Percentiles rank a stretch among this genome's conserved stretches.
Evolutionary conservation across 2,797 vertebrate species (phyloP).

Genomic region (Meriones psammophilus): DNA sequence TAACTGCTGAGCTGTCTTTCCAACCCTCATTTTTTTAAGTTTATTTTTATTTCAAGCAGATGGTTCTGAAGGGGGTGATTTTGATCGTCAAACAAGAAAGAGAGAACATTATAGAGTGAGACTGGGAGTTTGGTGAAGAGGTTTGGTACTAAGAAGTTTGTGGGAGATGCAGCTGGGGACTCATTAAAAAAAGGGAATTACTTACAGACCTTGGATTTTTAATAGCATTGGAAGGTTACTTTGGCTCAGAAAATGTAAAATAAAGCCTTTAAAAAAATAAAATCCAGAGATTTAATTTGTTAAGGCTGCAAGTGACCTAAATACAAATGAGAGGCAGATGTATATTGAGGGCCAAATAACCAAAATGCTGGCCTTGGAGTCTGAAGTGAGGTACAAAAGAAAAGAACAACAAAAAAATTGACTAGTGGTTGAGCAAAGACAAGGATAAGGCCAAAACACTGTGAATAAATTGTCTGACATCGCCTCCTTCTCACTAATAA

Average conservation of each 20-base stretch:
- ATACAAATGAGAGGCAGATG: not conserved
- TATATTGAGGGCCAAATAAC: not conserved
- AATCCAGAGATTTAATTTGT: conserved; percentile 18
- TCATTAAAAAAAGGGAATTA: not conserved
- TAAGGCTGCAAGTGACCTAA: not conserved
- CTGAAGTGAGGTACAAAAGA: not conserved
- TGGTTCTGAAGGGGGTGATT: not conserved
- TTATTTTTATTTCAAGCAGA: not conserved
- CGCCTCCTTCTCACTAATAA: not conserved
- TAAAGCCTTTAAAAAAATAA: not conserved
- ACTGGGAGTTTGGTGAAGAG: not conserved
- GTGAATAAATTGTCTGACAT: not conserved
- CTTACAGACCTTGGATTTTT: not conserved
- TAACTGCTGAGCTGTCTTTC: not conserved
- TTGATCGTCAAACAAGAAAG: not conserved
- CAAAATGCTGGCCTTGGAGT: not conserved
- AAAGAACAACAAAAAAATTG: not conserved
- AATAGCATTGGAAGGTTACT: conserved; percentile 6
- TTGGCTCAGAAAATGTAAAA: conserved; percentile 10
- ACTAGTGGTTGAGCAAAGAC: not conserved
- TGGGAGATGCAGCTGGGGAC: not conserved
- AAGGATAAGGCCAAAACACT: not conserved
- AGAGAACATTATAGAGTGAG: not conserved
- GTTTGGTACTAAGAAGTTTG: not conserved
- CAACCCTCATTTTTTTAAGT: not conserved